Evolutionary conservation across 2,888 invertebrate species (phyloP), one percentile per base, ranked within the genome.

Genomic region (Oscheius sp.): DNA sequence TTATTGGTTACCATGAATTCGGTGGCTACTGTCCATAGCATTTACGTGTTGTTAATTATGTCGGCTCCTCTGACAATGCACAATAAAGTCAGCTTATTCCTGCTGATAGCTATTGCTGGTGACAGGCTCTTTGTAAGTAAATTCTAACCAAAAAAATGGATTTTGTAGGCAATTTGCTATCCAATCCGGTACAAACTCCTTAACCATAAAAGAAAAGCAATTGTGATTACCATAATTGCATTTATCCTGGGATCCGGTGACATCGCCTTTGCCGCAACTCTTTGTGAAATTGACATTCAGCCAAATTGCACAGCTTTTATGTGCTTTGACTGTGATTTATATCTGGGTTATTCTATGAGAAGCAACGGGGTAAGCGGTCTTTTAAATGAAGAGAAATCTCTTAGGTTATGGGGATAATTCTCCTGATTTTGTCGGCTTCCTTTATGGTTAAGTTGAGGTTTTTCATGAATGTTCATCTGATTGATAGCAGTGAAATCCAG

Each of bases 231-330:
- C 5, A 16, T 49, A 49, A 49, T 49, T 18, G 5, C 49, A 3
- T 49, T 49, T 13, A 3, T 21, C n/a, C 2, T 49, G n/a, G 49
- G 49, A 7, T 16, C 49, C 13, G 49, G n/a, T 49, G 49, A 49
- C 21, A 21, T 49, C 21, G 49, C 13, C 49, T 18, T 49, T 21
- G 21, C 49, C 13, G n/a, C 5, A 2, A 49, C 49, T 13, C 21
- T 49, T 5, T 49, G 49, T 49, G 49, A 49, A 18, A 49, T 49
- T 13, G n/a, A 49, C n/a, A 16, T 21, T 21, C 3, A 49, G 21
- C 49, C n/a, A 5, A 49, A 49, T 49, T 49, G 49, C 21, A 21
- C 49, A 49, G 49, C 49, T 49, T 49, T 49, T 49, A 49, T 49
- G 49, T 49, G 49, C 21, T 49, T 49, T 21, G 21, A 16, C n/a